Base-by-base conservation (phyloP, 2,113 vertebrate genomes). In the Numenius arquata region DNA sequence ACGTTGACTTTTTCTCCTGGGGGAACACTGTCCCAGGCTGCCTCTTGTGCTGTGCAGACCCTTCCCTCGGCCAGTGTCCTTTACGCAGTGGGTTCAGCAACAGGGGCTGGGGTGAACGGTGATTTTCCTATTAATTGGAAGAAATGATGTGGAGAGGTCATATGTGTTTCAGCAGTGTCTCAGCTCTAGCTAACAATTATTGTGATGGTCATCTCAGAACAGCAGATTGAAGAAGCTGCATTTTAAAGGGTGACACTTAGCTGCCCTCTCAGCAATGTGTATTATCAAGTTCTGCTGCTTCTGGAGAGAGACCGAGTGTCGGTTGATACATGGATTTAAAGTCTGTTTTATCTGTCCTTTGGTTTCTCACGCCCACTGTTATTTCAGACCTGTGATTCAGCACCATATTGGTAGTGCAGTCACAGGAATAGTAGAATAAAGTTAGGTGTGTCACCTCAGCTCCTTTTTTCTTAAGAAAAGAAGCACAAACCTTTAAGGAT, bases 311-410 rank as follows among this genome's bases (percentile, higher is more conserved):
- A 19, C 47, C 1, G 52, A 63, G 70, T 50, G 43, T 48, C 72
- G 73, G 43, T 34, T 72, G 61, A 68, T 82, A 30, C 5, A 12
- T 0, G 38, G 53, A 70, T 88, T 94, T 93, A 59, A 93, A 80
- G 43, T 27, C 56, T 73, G 50, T n/a, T 94, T 76, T 90, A 83
- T 91, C 85, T 88, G 38, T 80, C 63, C 72, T 78, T 86, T 59
- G 21, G 52, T 85, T 95, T 95, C 59, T 59, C 86, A 80, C 92
- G 77, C 88, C 76, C 71, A 23, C 53, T 85, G 79, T 85, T 97
- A 55, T 77, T 95, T 86, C 83, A 84, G 91, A 77, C 22, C 15
- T 81, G 65, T 92, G 89, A 92, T 96, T 95, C 89, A 90, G 82
- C 82, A 80, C 20, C 43, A 27, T 85, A 53, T 43, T 90, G 70